A percentile compares a stretch with the other conserved stretches of the same genome.
Conservation (phyloP, 1,140 invertebrate species). For the Kradibia gibbosae region DNA sequence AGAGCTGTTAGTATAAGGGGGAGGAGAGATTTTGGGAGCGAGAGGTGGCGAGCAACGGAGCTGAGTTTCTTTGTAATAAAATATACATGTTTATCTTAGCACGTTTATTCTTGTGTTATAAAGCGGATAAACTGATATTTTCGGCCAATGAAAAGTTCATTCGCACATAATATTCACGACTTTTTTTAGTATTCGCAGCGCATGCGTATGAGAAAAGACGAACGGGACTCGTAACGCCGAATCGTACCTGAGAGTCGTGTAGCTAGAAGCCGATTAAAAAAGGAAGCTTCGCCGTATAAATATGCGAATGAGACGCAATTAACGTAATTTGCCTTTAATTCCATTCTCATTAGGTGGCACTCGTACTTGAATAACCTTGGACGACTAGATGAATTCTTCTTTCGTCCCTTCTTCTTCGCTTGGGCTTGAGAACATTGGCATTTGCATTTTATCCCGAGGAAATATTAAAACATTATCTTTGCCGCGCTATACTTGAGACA, state of each 20-base stretch:
- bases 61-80: too few species aligned
- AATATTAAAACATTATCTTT: too few species aligned
- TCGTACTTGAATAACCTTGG: neutral
- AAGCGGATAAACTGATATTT: neutral
- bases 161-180: neutral
- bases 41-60: neutral
- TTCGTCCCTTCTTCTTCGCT: neutral
- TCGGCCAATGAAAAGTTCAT: neutral
- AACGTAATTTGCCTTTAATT: neutral
- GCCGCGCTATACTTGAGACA: too few species aligned
- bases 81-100: too few species aligned
- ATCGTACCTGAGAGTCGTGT: neutral
- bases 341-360: neutral
- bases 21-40: neutral
- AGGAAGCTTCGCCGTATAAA: neutral
- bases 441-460: too few species aligned
- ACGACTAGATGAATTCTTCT: too few species aligned
- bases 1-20: too few species aligned
- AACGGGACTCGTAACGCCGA: neutral
- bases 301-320: neutral
- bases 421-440: too few species aligned
- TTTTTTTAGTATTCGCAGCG: neutral
- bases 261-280: neutral
- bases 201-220: neutral
- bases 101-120: neutral